Evolutionary conservation across 2,797 vertebrate species (phyloP).

Genomic region (Dryobates pubescens): DNA sequence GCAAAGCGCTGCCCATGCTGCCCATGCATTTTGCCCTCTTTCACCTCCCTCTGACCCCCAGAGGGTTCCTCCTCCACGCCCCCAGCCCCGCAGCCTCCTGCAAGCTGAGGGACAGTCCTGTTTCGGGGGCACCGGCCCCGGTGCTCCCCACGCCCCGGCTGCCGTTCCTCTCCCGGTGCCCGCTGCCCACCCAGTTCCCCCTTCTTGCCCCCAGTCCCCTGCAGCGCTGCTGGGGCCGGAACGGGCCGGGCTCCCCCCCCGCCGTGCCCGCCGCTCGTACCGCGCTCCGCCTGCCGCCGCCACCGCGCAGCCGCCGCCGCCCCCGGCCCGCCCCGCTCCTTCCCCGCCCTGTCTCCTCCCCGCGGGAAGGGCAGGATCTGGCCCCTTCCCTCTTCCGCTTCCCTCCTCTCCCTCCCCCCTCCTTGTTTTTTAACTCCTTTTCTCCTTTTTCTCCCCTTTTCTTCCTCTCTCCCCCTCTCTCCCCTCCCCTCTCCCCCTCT

Average conservation of each 20-base stretch:
- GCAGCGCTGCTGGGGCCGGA: background rate
- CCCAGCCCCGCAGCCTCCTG: background rate
- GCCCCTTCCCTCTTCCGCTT: no score
- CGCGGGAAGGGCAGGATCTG: background rate
- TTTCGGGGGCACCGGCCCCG: background rate
- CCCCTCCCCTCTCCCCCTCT: no score
- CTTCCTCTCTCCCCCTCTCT: background rate
- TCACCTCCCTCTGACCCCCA: background rate
- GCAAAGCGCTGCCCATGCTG: background rate
- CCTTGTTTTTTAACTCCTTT: background rate
- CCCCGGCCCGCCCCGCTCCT: background rate
- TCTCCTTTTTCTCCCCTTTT: background rate
- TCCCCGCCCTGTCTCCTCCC: background rate
- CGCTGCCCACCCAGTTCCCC: background rate
- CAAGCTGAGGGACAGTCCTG: no score
- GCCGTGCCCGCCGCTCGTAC: background rate
- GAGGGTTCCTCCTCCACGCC: no score
- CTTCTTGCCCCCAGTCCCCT: background rate
- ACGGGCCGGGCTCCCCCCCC: background rate
- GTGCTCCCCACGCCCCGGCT: background rate
- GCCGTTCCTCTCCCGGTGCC: background rate
- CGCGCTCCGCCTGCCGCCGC: background rate
- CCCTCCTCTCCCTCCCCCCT: background rate
- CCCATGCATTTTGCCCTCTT: no score
- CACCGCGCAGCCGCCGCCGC: background rate